Percentiles rank a stretch among this genome's conserved stretches.
phyloP scores from a whole-genome alignment of 2,888 invertebrate species.

The Gonocerus acuteangulatus region DNA sequence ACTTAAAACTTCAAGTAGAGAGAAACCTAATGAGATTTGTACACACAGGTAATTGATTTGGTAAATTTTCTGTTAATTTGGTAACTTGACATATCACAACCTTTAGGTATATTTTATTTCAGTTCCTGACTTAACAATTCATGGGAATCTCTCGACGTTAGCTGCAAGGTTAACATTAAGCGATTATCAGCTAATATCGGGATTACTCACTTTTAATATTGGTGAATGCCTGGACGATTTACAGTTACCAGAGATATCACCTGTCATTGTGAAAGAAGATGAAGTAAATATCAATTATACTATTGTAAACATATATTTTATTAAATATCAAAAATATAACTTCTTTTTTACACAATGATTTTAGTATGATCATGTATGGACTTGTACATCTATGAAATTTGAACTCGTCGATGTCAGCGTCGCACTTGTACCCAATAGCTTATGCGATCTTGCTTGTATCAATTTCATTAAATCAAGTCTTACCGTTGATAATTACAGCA shows the following conservation, averaged over 20 bases:
- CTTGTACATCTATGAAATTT: constrained; percentile 67
- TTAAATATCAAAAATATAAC: not conserved
- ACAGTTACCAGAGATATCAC: constrained; percentile 34
- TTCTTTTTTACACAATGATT: constrained; percentile 2
- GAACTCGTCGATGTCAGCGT: constrained; percentile 81
- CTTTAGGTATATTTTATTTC: constrained; percentile 33
- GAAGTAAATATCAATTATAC: constrained; percentile 3
- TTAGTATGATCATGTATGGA: constrained; percentile 54
- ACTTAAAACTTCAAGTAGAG: constrained; percentile 71
- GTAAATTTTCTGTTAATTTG: not conserved
- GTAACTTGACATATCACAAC: no score
- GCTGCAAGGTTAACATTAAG: constrained; percentile 71
- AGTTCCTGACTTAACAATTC: constrained; percentile 76
- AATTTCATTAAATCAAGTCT: constrained; percentile 87
- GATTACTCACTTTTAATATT: constrained; percentile 80
- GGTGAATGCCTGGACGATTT: constrained; percentile 73
- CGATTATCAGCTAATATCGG: constrained; percentile 81
- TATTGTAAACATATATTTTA: no score
- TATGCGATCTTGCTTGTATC: constrained; percentile 66
- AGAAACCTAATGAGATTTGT: constrained; percentile 61
- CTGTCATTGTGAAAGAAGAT: constrained; percentile 21
- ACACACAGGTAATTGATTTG: constrained; percentile 41
- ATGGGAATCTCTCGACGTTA: constrained; percentile 77
- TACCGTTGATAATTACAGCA: constrained; percentile 76
- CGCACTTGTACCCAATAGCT: constrained; percentile 48